A percentile compares a stretch with the other conserved stretches of the same genome.
These are phyloP conservation scores for Chondrosia reniformis DNA, from an alignment of 37 sponge, comb jelly and placozoan genomes.

Conservation along the genomic window DNA sequence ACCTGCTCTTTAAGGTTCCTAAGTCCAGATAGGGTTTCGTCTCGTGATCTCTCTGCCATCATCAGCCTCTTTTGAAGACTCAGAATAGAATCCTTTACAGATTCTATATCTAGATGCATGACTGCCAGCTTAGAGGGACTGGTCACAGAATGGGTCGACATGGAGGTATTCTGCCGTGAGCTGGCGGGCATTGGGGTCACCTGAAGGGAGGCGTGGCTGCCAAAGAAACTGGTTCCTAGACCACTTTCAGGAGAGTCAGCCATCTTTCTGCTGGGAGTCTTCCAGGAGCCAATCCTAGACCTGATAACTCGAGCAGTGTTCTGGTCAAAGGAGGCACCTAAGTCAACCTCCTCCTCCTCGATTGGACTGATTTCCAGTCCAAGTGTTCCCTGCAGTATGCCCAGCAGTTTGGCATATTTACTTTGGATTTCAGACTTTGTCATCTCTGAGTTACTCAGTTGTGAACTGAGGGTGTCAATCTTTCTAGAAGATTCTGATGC, in stretches of 20 bases:
- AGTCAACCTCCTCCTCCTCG: not conserved
- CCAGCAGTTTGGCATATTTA: conserved; percentile 27
- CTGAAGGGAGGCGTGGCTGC: not conserved
- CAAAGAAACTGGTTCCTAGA: conserved; percentile 23
- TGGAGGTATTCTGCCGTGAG: not conserved
- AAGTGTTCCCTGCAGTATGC: conserved; percentile 39
- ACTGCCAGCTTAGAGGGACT: not conserved
- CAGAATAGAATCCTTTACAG: conserved; percentile 38
- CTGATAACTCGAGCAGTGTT: not conserved
- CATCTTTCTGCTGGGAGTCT: not conserved
- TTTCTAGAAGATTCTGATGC: not conserved
- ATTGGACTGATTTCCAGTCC: conserved; percentile 13
- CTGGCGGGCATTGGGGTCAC: not conserved
- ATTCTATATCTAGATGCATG: not conserved
- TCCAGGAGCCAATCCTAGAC: not conserved
- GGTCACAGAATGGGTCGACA: not conserved
- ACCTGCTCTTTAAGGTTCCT: conserved; percentile 17
- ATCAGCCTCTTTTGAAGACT: conserved; percentile 39
- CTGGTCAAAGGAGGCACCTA: not conserved
- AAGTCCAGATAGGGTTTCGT: conserved; percentile 13
- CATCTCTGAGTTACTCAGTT: not conserved
- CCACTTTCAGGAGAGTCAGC: conserved; percentile 38
- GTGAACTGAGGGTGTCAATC: not conserved
- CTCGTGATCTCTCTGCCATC: conserved; percentile 8
- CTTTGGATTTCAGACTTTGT: conserved; percentile 10